These are phyloP conservation scores for Brevimyrus niger DNA, from an alignment of 2,113 vertebrate species.

Conservation along the genomic window DNA sequence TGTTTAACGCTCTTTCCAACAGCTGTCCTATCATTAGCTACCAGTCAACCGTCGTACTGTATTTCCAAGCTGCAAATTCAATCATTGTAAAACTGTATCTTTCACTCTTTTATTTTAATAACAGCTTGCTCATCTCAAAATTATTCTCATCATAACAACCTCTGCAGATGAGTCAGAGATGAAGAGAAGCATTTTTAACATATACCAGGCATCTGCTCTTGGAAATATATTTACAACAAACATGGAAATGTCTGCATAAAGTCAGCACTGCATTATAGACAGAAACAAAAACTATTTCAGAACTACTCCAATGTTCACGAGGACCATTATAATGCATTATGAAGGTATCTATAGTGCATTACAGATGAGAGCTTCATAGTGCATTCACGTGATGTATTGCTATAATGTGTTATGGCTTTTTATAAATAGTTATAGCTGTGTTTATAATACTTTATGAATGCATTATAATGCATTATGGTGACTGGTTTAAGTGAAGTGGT, in stretches of 20 bases:
- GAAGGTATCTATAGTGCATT: neutral
- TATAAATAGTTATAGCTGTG: too few relatives aligned
- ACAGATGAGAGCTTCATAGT: too few relatives aligned
- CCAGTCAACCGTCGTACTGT: neutral
- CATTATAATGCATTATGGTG: too few relatives aligned
- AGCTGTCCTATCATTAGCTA: constrained; percentile 18
- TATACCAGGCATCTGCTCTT: neutral
- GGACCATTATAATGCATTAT: neutral
- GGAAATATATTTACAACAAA: neutral
- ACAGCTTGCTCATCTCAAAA: neutral
- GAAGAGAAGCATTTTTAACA: neutral
- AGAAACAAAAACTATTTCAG: neutral
- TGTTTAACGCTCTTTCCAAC: constrained; percentile 21
- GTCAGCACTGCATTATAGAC: neutral
- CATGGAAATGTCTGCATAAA: neutral
- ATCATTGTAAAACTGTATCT: neutral
- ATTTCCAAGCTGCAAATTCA: neutral
- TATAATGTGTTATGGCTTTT: too few relatives aligned
- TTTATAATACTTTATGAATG: too few relatives aligned
- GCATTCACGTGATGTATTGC: too few relatives aligned
- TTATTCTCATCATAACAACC: neutral
- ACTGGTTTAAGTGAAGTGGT: too few relatives aligned
- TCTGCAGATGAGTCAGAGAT: neutral
- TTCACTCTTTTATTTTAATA: constrained; percentile 8
- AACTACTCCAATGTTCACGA: neutral